Percentiles rank a stretch among this genome's conserved stretches.
Conservation (phyloP, 2,888 invertebrate species). For the Zootermopsis nevadensis region DNA sequence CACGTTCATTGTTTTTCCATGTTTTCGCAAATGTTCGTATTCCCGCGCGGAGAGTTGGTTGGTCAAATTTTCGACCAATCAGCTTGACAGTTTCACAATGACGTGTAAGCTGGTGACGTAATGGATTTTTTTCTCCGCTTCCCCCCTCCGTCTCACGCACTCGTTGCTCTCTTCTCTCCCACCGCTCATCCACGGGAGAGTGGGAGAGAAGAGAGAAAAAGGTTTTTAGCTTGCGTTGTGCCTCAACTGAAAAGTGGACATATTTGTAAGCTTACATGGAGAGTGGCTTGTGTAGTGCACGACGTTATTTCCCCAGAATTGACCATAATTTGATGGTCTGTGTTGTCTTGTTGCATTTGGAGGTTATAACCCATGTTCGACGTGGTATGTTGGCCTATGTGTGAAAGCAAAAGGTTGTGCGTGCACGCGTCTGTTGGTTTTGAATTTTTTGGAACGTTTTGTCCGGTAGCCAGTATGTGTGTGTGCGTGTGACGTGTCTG, state of each 20-base stretch:
- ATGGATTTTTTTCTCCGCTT: neutral
- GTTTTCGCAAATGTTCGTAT: neutral
- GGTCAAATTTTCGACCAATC: constrained; percentile 24
- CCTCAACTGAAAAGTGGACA: constrained; percentile 42
- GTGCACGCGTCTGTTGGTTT: constrained; percentile 34
- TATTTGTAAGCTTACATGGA: constrained; percentile 31
- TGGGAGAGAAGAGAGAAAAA: constrained; percentile 44
- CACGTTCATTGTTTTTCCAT: too few relatives aligned
- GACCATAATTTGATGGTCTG: neutral
- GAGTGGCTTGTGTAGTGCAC: neutral
- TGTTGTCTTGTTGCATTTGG: constrained; percentile 14
- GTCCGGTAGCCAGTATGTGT: neutral
- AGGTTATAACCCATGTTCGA: constrained; percentile 29
- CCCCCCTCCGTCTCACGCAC: neutral
- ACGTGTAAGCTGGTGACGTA: constrained; percentile 44
- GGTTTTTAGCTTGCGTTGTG: constrained; percentile 41
- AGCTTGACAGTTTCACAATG: neutral
- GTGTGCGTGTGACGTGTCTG: constrained; percentile 11
- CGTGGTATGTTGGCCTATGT: constrained; percentile 24
- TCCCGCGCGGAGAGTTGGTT: constrained; percentile 35
- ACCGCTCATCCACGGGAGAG: constrained; percentile 13
- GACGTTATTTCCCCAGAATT: neutral
- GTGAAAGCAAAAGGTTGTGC: constrained; percentile 17
- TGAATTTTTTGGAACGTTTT: constrained; percentile 41
- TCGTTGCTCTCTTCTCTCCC: constrained; percentile 40